Base-by-base conservation (phyloP, 2,113 vertebrate genomes). In the Nanger granti region DNA sequence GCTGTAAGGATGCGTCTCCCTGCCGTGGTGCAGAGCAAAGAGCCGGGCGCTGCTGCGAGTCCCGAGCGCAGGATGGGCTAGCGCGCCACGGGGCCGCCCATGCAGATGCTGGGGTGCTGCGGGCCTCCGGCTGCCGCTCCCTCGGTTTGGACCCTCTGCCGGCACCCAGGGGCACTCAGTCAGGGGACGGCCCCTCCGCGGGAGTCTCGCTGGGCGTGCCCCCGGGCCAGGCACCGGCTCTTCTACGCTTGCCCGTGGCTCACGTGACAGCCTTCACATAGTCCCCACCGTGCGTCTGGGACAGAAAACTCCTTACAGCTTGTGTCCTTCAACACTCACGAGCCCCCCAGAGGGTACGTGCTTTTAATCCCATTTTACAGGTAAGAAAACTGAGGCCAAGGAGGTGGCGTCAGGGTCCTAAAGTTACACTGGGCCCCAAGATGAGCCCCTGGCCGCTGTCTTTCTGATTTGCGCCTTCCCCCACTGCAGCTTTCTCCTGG, bases 31-130 rank as follows among this genome's bases (percentile, higher is more conserved):
- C 52, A 1, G 49, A 84, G 31, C 82, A 34, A 20, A 26, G 22
- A 57, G 9, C 83, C 1, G 7, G 82, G 52, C 4, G 7, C 7
- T 24, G 2, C 22, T 3, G 3, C 0, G 2, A 9, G 13, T 85
- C 22, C 34, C 1, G 0, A 28, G 54, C 1, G 0, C n/a, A 8
- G 34, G 54, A 26, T 0, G 0, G 54, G 22, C 83, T 13, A 2
- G 34, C 1, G 7, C 83, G 28, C 54, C 83, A 3, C 0, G 2
- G 34, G 83, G 54, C 83, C 20, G 4, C 20, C 52, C 0, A 0
- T 15, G 54, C 1, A 8, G 83, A 57, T 4, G 12, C 83, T 4
- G 22, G 22, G 83, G 34, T 7, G 7, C 22, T 7, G 9, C 1
- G 13, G 83, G 22, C 34, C 54, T 85, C 83, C 0, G 0, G 22